phyloP scores from a whole-genome alignment of 2,797 vertebrate species.

The Labeo calbasu region DNA sequence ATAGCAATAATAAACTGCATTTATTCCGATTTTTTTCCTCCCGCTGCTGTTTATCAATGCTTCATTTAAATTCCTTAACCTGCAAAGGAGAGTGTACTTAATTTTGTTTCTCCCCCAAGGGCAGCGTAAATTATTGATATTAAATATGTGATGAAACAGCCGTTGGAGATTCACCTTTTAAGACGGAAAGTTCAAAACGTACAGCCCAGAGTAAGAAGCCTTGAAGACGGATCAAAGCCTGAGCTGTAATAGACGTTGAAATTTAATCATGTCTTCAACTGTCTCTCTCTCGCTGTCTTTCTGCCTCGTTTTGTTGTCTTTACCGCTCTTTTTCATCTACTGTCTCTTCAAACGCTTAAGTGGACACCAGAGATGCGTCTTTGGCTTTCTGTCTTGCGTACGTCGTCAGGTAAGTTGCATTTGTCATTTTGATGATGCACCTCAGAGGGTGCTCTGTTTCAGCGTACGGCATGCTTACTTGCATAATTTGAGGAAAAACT shows the following conservation, averaged over 20 bases:
- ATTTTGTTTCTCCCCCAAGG: slow-evolving; percentile 59
- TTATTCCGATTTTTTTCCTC: slow-evolving; percentile 10
- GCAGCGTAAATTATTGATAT: slow-evolving; percentile 65
- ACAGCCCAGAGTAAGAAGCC: slow-evolving; percentile 62
- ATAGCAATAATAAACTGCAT: slow-evolving; percentile 53
- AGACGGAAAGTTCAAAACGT: slow-evolving; percentile 62
- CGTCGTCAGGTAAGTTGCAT: neutral
- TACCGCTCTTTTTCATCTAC: slow-evolving; percentile 49
- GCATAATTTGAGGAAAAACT: slow-evolving; percentile 19
- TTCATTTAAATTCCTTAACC: slow-evolving; percentile 64
- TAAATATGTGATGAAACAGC: slow-evolving; percentile 71
- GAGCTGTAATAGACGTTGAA: slow-evolving; percentile 72
- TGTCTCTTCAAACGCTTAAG: neutral
- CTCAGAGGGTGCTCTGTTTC: slow-evolving; percentile 36
- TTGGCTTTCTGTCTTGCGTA: neutral
- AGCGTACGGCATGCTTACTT: slow-evolving; percentile 50
- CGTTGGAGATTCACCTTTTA: slow-evolving; percentile 71
- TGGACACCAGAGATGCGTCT: slow-evolving; percentile 19
- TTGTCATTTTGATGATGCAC: slow-evolving; percentile 42
- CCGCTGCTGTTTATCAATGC: slow-evolving; percentile 55
- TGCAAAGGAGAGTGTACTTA: slow-evolving; percentile 47
- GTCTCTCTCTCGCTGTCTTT: slow-evolving; percentile 47
- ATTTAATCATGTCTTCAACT: slow-evolving; percentile 72
- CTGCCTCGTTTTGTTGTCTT: slow-evolving; percentile 41
- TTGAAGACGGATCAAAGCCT: slow-evolving; percentile 77